These are phyloP conservation scores for Lochmaea crataegi DNA, from an alignment of 2,888 invertebrate genomes.

Conservation along the genomic window DNA sequence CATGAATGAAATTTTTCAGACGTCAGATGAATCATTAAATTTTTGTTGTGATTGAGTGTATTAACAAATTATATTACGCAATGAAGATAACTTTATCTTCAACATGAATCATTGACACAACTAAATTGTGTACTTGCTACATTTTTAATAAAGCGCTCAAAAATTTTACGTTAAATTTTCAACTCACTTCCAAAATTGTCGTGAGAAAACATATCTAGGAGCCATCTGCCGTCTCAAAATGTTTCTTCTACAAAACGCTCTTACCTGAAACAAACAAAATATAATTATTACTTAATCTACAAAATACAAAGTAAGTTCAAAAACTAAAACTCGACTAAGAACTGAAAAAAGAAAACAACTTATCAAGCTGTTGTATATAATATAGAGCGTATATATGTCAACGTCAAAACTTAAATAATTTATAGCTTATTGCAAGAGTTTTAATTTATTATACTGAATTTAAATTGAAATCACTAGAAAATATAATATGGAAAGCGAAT, in stretches of 20 bases:
- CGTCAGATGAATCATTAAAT: conserved; percentile 1
- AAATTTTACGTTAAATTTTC: not conserved
- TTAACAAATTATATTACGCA: not conserved
- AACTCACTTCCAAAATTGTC: not conserved
- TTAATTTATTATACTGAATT: too few species aligned
- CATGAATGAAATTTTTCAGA: not conserved
- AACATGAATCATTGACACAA: not conserved
- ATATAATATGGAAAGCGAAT: too few species aligned
- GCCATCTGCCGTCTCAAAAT: not conserved
- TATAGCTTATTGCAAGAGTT: too few species aligned
- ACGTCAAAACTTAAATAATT: too few species aligned
- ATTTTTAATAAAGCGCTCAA: too few species aligned
- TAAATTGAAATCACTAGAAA: too few species aligned
- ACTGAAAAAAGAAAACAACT: too few species aligned
- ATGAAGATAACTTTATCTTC: not conserved
- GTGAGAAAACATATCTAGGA: not conserved
- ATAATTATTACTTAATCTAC: not conserved
- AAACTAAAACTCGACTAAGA: too few species aligned
- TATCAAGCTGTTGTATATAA: too few species aligned
- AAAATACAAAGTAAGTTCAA: not conserved
- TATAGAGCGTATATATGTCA: too few species aligned
- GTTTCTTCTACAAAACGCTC: not conserved
- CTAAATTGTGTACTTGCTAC: too few species aligned
- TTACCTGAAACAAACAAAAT: not conserved
- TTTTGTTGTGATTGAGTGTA: not conserved